These are phyloP conservation scores for Steromphala cineraria DNA, from an alignment of 2,888 invertebrate genomes.

Conservation along the genomic window DNA sequence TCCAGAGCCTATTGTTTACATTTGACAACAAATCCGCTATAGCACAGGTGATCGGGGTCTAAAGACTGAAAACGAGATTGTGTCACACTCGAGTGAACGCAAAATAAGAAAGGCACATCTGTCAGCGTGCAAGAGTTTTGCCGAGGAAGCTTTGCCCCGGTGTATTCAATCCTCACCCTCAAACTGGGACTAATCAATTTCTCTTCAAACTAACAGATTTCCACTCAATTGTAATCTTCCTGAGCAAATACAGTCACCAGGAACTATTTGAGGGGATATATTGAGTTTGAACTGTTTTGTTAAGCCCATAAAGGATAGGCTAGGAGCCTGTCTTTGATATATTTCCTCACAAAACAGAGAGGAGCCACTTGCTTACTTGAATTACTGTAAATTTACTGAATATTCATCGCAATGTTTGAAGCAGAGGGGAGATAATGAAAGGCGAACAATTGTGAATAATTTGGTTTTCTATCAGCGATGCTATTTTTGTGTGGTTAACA, in stretches of 20 bases:
- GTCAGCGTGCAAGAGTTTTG: neutral
- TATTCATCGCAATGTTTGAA: too few relatives aligned
- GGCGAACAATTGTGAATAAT: too few relatives aligned
- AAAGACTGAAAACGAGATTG: neutral
- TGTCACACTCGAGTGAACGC: slow-evolving; percentile 9
- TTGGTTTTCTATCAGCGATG: too few relatives aligned
- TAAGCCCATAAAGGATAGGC: neutral
- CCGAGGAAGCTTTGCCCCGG: neutral
- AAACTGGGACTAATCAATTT: neutral
- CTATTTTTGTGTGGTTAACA: too few relatives aligned
- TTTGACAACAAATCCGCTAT: slow-evolving; percentile 2
- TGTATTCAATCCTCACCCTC: neutral
- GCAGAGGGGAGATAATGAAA: too few relatives aligned
- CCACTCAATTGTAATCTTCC: neutral
- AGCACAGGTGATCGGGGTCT: neutral
- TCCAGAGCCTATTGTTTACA: slow-evolving; percentile 9
- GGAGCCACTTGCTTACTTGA: too few relatives aligned
- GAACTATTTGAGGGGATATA: neutral
- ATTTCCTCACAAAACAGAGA: too few relatives aligned
- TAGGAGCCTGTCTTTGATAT: too few relatives aligned
- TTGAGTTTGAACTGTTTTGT: neutral
- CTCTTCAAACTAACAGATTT: slow-evolving; percentile 5
- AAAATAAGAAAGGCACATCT: neutral
- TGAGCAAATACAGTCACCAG: neutral
- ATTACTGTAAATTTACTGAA: too few relatives aligned